A percentile compares a stretch with the other conserved stretches of the same genome.
phyloP scores from a whole-genome alignment of 2,888 invertebrate species.

The Nudaria mundana region DNA sequence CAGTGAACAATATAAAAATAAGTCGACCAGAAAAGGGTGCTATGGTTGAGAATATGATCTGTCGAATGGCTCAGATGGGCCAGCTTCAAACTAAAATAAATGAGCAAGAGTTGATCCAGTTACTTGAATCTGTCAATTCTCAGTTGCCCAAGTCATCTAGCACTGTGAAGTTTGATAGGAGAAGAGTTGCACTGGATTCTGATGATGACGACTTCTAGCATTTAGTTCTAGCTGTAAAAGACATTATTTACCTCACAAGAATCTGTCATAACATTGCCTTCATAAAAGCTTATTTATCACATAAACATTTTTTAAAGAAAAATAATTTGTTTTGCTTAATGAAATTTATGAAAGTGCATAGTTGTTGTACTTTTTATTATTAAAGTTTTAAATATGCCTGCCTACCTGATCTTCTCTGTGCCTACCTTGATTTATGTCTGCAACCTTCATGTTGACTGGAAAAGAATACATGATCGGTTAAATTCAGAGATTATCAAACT shows the following conservation, averaged over 20 bases:
- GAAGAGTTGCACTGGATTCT: conserved; percentile 93
- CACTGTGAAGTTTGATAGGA: conserved; percentile 94
- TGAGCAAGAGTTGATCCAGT: conserved; percentile 91
- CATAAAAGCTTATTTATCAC: conserved; percentile 30
- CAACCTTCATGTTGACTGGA: too few relatives aligned
- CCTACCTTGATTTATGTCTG: too few relatives aligned
- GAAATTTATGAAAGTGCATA: too few relatives aligned
- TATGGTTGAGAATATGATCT: conserved; percentile 96
- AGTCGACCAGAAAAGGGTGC: conserved; percentile 98
- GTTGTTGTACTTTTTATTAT: too few relatives aligned
- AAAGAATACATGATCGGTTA: too few relatives aligned
- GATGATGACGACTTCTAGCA: conserved; percentile 84
- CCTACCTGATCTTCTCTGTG: too few relatives aligned
- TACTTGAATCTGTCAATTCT: conserved; percentile 93
- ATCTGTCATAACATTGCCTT: conserved; percentile 29
- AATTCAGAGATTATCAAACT: too few relatives aligned
- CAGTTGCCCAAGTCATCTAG: conserved; percentile 89
- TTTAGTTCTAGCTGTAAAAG: conserved; percentile 7
- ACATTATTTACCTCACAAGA: conserved; percentile 8
- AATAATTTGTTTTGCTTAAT: too few relatives aligned
- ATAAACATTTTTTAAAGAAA: too few relatives aligned
- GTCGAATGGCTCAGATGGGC: conserved; percentile 96
- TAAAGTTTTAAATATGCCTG: too few relatives aligned
- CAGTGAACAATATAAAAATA: conserved; percentile 95
- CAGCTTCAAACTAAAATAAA: conserved; percentile 91